Base-by-base conservation (phyloP, 1,140 invertebrate genomes). In the Pseudomyrmex gracilis region DNA sequence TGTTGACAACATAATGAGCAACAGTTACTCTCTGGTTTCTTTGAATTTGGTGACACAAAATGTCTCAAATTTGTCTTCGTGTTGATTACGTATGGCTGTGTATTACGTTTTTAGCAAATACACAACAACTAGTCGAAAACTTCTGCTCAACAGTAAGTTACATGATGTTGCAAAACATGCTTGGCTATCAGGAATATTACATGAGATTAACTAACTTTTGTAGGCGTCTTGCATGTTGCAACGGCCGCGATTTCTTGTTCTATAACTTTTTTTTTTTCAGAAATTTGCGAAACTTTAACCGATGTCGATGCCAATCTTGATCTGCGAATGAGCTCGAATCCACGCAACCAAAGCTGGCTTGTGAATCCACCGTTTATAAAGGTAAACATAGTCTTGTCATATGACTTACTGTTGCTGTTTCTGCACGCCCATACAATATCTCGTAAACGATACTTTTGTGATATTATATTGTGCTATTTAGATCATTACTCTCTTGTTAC, bases 401-500 rank as follows among this genome's bases (percentile, higher is more conserved):
- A 3, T 17, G 15, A 58, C 7, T 43, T 47, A 2, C 0, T 22
- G 13, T 17, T 15, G 34, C 9, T 2, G 15, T 9, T 17, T 34
- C 24, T 24, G 13, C 53, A 20, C 34, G 43, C 17, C 24, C 12
- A n/a, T 8, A 43, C 17, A 20, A 74, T 60, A 64, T 45, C 70
- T 71, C 15, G n/a, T 24, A 5, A 10, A 68, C 9, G 7, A 47
- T 70, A 24, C 10, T 45, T 83, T 84, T 3, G 49, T 73, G 61
- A 24, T 71, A 68, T 73, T 17, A n/a, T 12, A 57, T 77, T n/a
- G 83, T 15, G 47, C 61, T 78, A 87, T 64, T 63, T 64, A 9
- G 10, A 87, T 80, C 85, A 87, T 84, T 87, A 57, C 68, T 24
- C 78, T 63, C 57, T 47, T 34, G 34, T 34, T 34, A 34, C 0